These are phyloP conservation scores for Etheostoma cragini DNA, from an alignment of 2,113 vertebrate genomes.

Conservation along the genomic window DNA sequence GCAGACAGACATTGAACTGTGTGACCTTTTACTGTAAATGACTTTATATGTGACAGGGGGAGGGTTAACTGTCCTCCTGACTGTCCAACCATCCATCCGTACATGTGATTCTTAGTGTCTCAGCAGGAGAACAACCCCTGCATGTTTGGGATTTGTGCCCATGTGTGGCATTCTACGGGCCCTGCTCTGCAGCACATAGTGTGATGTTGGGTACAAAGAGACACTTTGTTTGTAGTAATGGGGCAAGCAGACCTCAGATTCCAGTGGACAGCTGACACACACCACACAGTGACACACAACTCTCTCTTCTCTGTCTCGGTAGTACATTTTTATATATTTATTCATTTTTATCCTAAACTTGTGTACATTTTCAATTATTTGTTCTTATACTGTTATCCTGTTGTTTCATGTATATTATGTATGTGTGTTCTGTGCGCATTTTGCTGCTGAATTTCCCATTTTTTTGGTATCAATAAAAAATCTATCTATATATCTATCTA, in stretches of 20 bases:
- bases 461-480: no score
- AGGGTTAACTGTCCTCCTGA: not conserved
- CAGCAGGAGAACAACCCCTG: constrained; percentile 13
- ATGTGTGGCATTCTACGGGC: constrained; percentile 44
- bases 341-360: no score
- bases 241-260: constrained; percentile 61
- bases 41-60: not conserved
- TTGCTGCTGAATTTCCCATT: no score
- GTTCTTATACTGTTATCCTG: no score
- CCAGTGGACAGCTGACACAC: constrained; percentile 70
- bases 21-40: not conserved
- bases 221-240: constrained; percentile 58
- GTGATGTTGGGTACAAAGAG: constrained; percentile 62
- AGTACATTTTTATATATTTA: no score
- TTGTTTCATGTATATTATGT: no score
- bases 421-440: no score
- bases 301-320: no score
- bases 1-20: not conserved
- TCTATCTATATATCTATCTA: no score
- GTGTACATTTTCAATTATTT: no score
- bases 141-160: constrained; percentile 42
- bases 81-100: not conserved
- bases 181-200: constrained; percentile 32
- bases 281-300: constrained; percentile 11
- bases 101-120: constrained; percentile 8